phyloP scores from a whole-genome alignment of 2,113 vertebrate species.

The Nycticebus coucang region DNA sequence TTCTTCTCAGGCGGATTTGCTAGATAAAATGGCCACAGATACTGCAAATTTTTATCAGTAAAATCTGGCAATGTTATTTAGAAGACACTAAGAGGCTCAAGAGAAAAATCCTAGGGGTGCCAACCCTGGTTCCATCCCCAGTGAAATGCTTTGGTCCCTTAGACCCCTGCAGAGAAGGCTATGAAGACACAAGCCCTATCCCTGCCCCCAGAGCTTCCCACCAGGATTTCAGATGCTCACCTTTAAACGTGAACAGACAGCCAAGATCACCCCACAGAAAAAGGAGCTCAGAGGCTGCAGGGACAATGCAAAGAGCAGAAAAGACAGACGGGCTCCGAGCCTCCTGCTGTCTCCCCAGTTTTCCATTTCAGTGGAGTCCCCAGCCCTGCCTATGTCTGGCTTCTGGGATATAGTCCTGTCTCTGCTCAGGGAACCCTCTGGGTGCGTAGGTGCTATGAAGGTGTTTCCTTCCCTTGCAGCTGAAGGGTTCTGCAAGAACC shows the following conservation, averaged over 20 bases:
- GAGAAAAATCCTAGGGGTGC: no score
- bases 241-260: background rate
- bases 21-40: background rate
- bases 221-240: background rate
- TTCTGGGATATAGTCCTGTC: background rate
- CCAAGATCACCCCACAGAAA: background rate
- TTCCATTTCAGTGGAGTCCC: background rate
- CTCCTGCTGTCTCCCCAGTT: background rate
- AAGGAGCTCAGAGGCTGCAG: background rate
- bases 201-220: background rate
- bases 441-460: no score
- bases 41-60: background rate
- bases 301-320: background rate
- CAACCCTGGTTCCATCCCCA: background rate
- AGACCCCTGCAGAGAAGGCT: background rate
- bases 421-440: no score
- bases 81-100: background rate
- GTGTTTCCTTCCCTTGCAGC: background rate
- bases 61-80: background rate
- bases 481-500: no score
- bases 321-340: no score
- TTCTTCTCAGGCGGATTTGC: background rate
- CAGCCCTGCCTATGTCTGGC: background rate
- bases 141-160: background rate
- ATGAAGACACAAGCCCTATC: fast-evolving